A percentile compares a stretch with the other conserved stretches of the same genome.
These are phyloP conservation scores for Podarcis raffonei DNA, from an alignment of 2,113 vertebrate genomes.

Conservation along the genomic window DNA sequence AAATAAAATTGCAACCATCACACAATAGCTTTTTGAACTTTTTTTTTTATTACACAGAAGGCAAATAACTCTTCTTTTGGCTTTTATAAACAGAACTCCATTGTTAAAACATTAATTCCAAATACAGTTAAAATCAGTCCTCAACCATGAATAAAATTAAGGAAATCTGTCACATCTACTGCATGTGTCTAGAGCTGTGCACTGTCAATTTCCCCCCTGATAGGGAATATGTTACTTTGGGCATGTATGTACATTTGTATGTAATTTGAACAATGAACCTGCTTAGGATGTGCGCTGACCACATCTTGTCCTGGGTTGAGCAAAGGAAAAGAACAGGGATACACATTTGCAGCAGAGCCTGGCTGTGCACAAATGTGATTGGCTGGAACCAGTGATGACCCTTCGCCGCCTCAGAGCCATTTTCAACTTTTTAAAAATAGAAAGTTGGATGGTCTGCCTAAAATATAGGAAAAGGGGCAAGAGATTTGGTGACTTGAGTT, in stretches of 20 bases:
- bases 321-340: background rate
- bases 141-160: background rate
- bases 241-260: background rate
- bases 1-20: constrained; percentile 73
- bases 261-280: background rate
- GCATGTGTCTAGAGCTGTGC: constrained; percentile 31
- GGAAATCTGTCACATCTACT: constrained; percentile 43
- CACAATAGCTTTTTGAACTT: constrained; percentile 54
- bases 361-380: background rate
- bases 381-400: background rate
- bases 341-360: background rate
- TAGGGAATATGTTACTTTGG: background rate
- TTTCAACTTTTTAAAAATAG: background rate
- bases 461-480: background rate
- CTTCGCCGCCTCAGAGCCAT: background rate
- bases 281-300: background rate
- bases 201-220: background rate
- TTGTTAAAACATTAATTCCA: constrained; percentile 46
- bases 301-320: background rate
- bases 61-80: constrained; percentile 47
- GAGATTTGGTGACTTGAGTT: background rate
- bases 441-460: background rate
- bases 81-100: constrained; percentile 56
- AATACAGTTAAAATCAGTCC: constrained; percentile 41
- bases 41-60: constrained; percentile 63